Conservation (phyloP, 2,888 invertebrate genomes). For the Melipona beecheii region DNA sequence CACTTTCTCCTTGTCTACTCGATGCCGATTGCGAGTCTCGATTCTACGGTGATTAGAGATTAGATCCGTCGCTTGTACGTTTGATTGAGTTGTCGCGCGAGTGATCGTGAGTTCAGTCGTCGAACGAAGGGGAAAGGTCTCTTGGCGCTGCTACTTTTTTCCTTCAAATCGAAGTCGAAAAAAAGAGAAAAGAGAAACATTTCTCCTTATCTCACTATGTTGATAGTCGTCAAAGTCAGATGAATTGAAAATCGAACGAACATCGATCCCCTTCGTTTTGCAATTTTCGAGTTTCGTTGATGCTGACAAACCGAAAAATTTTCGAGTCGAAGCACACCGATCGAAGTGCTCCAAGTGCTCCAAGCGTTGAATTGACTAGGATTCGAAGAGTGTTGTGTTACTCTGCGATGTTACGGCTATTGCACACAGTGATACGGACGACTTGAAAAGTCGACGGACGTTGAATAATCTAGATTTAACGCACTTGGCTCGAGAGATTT, state of each 20-base stretch:
- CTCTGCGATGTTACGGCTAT: background rate
- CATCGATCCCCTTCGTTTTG: too few relatives aligned
- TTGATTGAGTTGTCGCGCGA: background rate
- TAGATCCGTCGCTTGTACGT: conserved; percentile 8
- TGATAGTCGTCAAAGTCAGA: background rate
- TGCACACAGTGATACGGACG: background rate
- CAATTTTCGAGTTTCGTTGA: too few relatives aligned
- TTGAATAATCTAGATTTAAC: conserved; percentile 7
- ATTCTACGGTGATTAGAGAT: background rate
- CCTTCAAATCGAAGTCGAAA: background rate
- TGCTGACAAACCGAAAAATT: background rate
- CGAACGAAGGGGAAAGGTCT: background rate
- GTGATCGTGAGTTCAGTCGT: background rate
- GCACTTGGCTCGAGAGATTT: background rate
- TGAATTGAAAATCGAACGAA: too few relatives aligned
- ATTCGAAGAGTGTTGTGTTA: background rate
- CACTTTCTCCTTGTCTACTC: background rate
- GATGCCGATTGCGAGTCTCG: background rate
- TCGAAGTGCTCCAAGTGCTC: too few relatives aligned
- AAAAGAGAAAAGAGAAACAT: background rate
- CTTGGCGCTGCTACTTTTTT: background rate
- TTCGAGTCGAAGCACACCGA: background rate
- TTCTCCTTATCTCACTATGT: background rate
- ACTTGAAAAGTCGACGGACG: conserved; percentile 4
- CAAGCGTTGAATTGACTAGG: background rate